Evolutionary conservation across 2,797 vertebrate genomes (phyloP), one percentile per base, ranked within the genome.

Genomic region (Tamandua tetradactyla): DNA sequence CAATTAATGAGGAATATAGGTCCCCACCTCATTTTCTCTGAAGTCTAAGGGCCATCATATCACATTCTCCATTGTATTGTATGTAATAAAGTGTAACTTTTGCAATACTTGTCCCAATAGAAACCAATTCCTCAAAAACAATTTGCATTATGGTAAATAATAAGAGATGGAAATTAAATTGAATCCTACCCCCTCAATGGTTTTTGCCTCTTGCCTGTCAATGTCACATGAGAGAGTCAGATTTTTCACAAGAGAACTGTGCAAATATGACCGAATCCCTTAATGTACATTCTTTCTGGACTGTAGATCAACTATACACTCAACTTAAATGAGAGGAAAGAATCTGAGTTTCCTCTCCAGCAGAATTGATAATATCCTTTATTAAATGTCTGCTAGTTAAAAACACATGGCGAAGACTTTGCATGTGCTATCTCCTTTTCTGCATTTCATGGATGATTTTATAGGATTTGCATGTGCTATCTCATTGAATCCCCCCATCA

Each of bases 21-120:
- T 82, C 44, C n/a, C 42, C 12, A 62, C 57, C 27, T 75, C 20
- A 40, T 96, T 89, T 96, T 94, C 30, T 79, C 37, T 15, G 66
- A 94, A 93, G 52, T 15, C 37, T 57, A 57, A 80, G 47, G 37
- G 18, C 32, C 62, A n/a, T 42, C 62, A n/a, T 42, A 17, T 91
- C 62, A 61, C 27, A 37, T 74, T 91, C 11, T 72, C 44, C 32
- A 7, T 23, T 89, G 20, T 62, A 55, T 87, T 96, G 94, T 79
- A 49, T 49, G 40, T 86, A 57, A 64, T 47, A 30, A 80, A 62
- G 32, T 66, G 3, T 92, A 80, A 32, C 32, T 6, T 62, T 64
- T 92, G 25, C 40, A 87, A 22, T 32, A 7, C 62, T 64, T 88
- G 32, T 40, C n/a, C 55, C 82, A 64, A 84, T 23, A 79, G 62